Evolutionary conservation across 2,113 vertebrate species (phyloP), one percentile per base, ranked within the genome.

Genomic region (Xiphorhynchus elegans): DNA sequence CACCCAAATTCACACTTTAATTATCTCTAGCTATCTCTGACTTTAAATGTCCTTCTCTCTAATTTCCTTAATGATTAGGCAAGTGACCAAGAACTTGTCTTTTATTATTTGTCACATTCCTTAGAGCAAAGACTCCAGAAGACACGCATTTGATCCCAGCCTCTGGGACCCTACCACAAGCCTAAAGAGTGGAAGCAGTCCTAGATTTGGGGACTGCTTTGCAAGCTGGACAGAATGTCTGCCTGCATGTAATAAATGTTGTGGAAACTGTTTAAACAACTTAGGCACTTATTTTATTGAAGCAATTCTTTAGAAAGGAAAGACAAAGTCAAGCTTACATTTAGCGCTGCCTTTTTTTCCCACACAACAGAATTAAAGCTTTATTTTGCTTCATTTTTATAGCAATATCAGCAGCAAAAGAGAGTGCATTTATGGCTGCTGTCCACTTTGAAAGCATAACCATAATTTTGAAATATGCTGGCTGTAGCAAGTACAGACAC

Each of bases 401-500:
- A 77, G 10, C 15, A 73, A 2, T n/a, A 28, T 31, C 35, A 68
- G 44, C 49, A 74, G 62, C 49, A 85, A 68, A 82, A 84, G 40
- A 90, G 49, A 77, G 49, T 64, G 13, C 72, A 77, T 83, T 92
- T 94, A 77, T 46, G n/a, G 35, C 63, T 90, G n/a, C 42, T 90
- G 35, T 77, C 63, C 40, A 50, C n/a, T 93, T 50, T 86, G 76
- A 83, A 88, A 80, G 44, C 31, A 24, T 70, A 59, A 83, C 14
- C 62, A 42, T 83, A 77, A 91, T 67, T 93, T n/a, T 91, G 74
- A 94, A 90, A 67, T 67, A 90, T 44, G 11, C 35, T 90, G 46
- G 14, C 39, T 72, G 17, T 66, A 77, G 33, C 1, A 3, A 88
- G 60, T 37, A 47, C 59, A 86, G 72, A 59, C 39, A 17, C 19